Evolutionary conservation across 2,113 vertebrate species (phyloP), one percentile per base, ranked within the genome.

Genomic region (Polyodon spathula): DNA sequence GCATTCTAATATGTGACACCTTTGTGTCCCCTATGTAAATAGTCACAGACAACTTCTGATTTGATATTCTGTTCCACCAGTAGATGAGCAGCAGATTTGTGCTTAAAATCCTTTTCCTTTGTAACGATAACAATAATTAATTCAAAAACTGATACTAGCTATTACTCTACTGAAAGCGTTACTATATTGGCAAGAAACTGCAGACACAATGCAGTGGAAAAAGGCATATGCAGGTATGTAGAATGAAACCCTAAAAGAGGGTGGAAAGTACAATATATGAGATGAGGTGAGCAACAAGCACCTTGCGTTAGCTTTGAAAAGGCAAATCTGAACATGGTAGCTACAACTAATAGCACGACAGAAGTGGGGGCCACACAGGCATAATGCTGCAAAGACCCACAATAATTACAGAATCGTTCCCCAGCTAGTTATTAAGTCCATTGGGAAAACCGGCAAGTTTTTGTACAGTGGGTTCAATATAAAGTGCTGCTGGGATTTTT

Each of bases 101-200:
- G 96, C 96, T 98, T 97, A 92, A 90, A 93, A 88, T 92, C 92
- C 90, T 89, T 88, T 92, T 90, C 89, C 90, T 85, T 89, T 94
- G 90, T 89, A 94, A 88, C 86, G 90, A 91, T 86, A 89, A 93
- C 90, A 83, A 93, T 86, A 89, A 93, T 81, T 88, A 92, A 92
- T 90, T 89, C 79, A 88, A 91, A 83, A 94, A 94, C 92, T 79
- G 86, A 93, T 88, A 92, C 92, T 93, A 97, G 85, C 93, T 94
- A 95, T 87, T 88, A 95, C 87, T 93, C 93, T 95, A 97, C 92
- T 84, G 81, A 94, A 95, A 98, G 93, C 95, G 81, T 95, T 88
- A 93, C 92, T 94, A 95, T 92, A 93, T 90, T 89, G 93, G 93
- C 92, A 88, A 89, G 89, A 95, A 95, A 94, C 95, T 93, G 92